phyloP scores from a whole-genome alignment of 2,113 vertebrate species.

The Heterocephalus glaber region DNA sequence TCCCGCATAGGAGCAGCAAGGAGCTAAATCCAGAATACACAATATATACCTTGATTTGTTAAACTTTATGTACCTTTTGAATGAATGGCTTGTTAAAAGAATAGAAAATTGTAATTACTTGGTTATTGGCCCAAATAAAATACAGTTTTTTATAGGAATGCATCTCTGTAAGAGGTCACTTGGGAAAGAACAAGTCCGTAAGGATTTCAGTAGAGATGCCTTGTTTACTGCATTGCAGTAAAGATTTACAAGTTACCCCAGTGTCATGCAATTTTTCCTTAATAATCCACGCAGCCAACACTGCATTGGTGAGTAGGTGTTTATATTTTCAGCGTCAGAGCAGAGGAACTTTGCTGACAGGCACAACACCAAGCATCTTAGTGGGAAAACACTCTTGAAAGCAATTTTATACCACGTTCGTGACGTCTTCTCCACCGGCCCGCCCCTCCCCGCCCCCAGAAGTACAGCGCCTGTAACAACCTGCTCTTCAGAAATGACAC shows the following conservation, averaged over 20 bases:
- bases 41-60: not conserved
- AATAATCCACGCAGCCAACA: slow-evolving; percentile 14
- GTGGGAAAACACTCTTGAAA: slow-evolving; percentile 23
- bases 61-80: slow-evolving; percentile 47
- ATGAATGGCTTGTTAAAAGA: slow-evolving; percentile 32
- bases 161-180: not conserved
- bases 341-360: not conserved
- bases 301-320: not conserved
- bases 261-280: not conserved
- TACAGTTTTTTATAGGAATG: not conserved
- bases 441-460: too few species aligned
- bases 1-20: not conserved
- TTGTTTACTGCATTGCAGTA: not conserved
- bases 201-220: slow-evolving; percentile 36
- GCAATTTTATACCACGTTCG: not conserved
- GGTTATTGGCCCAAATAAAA: not conserved
- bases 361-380: not conserved
- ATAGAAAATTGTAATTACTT: slow-evolving; percentile 26
- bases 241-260: slow-evolving; percentile 53
- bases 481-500: not conserved
- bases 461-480: not conserved
- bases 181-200: not conserved
- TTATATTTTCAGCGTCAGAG: slow-evolving; percentile 53
- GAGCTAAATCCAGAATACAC: not conserved
- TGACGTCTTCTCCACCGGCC: not conserved